Evolutionary conservation across 2,113 vertebrate species (phyloP), one percentile per base, ranked within the genome.

Genomic region (Mionectes macconnelli): DNA sequence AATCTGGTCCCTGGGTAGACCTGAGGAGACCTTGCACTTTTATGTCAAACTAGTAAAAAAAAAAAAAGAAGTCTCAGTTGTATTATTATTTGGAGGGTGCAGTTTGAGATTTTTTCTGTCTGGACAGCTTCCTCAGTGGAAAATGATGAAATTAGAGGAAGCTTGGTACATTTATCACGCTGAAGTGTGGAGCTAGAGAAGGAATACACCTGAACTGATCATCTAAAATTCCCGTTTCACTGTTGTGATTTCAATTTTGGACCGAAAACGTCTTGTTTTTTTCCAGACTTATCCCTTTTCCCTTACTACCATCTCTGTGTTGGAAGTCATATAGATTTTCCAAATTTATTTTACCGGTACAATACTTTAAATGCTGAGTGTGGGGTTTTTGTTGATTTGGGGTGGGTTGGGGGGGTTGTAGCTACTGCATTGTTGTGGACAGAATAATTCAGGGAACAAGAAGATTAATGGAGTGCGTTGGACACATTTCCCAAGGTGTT

Each of bases 131-230:
- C 28, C 50, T 45, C 77, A 55, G 35, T 31, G 20, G 47, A 87
- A 25, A 64, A 93, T n/a, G 28, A 14, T 39, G 11, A 10, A 17
- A 6, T 42, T 7, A 62, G n/a, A 60, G 30, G 19, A 66, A 53
- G 3, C 15, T 13, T 9, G 23, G 31, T 9, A 8, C 4, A 4
- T 40, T 60, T 52, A 7, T 53, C 4, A 2, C 1, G 3, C 55
- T 80, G 44, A 66, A 67, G 42, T 44, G 19, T 35, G 22, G 30
- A 64, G 21, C 30, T 40, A 8, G 31, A 63, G 56, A 37, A 75
- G 62, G 22, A 84, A 52, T 19, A 12, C 2, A 7, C 31, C 62
- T 76, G 33, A 91, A 56, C 7, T 8, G 4, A 14, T 42, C 4
- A 14, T 20, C 19, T 49, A 6, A 84, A 81, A 39, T 70, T 75